A percentile compares a stretch with the other conserved stretches of the same genome.
Evolutionary conservation across 2,888 invertebrate genomes (phyloP).

Genomic region (Drosophila pseudotakahashii): DNA sequence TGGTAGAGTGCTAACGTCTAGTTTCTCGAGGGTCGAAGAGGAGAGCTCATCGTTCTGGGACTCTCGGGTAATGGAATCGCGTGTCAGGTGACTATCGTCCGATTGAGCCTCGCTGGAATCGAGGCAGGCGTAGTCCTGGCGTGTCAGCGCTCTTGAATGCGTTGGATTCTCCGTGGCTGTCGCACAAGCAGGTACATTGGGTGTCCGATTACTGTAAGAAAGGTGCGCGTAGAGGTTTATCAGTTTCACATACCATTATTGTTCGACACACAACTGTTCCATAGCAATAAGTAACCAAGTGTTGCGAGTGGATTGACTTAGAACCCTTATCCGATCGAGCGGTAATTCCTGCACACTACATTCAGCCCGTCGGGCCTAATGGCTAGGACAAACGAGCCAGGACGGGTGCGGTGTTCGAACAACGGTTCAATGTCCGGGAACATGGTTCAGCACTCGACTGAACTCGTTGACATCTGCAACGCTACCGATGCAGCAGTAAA

Average conservation of each 20-base stretch:
- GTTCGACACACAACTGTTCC: not conserved
- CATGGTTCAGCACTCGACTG: constrained; percentile 51
- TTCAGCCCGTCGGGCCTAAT: constrained; percentile 16
- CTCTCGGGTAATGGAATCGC: constrained; percentile 80
- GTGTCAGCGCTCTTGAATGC: constrained; percentile 58
- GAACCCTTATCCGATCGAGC: constrained; percentile 11
- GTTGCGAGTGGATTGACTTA: not conserved
- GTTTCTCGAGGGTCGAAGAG: constrained; percentile 82
- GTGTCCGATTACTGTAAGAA: constrained; percentile 22
- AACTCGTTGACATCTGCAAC: constrained; percentile 40
- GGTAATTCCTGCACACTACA: not conserved
- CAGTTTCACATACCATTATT: not conserved
- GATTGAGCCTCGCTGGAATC: constrained; percentile 83
- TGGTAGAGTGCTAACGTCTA: constrained; percentile 83
- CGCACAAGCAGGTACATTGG: constrained; percentile 24
- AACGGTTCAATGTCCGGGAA: constrained; percentile 51
- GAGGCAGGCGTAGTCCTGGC: constrained; percentile 79
- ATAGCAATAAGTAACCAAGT: too few relatives aligned
- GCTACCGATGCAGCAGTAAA: constrained; percentile 31
- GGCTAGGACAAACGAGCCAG: constrained; percentile 18
- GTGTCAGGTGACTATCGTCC: constrained; percentile 82
- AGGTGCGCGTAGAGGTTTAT: not conserved
- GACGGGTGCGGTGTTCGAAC: constrained; percentile 16
- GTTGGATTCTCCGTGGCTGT: constrained; percentile 8
- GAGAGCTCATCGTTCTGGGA: constrained; percentile 83